Base-by-base conservation (phyloP, 2,113 vertebrate genomes). In the Aptenodytes patagonicus region DNA sequence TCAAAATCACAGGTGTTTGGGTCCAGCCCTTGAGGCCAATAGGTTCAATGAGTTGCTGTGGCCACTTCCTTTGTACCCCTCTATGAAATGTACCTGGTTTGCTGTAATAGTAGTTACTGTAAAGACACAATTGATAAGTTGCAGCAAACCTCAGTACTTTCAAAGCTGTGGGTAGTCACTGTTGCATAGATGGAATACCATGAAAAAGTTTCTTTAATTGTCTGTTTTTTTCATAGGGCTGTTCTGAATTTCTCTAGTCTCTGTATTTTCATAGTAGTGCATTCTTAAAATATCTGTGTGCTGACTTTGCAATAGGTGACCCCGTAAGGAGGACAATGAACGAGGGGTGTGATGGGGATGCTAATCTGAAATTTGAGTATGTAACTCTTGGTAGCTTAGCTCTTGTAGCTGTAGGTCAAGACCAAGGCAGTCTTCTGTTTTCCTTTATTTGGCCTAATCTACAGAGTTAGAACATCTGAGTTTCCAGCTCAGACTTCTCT, bases 211-310 rank as follows among this genome's bases (percentile, higher is more conserved):
- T 46, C 20, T 60, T 60, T 26, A 71, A 12, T 32, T 81, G 47
- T 14, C 36, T 83, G 21, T 16, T 42, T 17, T 34, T 71, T 82
- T 44, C 58, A 40, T 22, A 40, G 28, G 14, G 21, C n/a, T 58
- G 9, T 38, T 83, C 26, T 76, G 75, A 68, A 47, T 76, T 64
- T 55, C 57, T 77, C 34, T 40, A 11, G 15, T 47, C 13, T 55
- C 42, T 93, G 34, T 60, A 9, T 80, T 66, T 80, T 42, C 19
- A 8, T 36, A 18, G 19, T 9, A n/a, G 17, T 13, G 3, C 3
- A 0, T 54, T 84, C 55, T 64, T 79, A 44, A 62, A 69, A 40
- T n/a, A 18, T 0, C 17, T 51, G 0, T 0, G 1, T 72, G 52
- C 61, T 72, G 11, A 11, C 26, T 76, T 31, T 70, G 47, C 40